Evolutionary conservation across 35 echinoderm and acorn worm species (phyloP), one percentile per base, ranked within the genome.

Genomic region (Amphiura filiformis): DNA sequence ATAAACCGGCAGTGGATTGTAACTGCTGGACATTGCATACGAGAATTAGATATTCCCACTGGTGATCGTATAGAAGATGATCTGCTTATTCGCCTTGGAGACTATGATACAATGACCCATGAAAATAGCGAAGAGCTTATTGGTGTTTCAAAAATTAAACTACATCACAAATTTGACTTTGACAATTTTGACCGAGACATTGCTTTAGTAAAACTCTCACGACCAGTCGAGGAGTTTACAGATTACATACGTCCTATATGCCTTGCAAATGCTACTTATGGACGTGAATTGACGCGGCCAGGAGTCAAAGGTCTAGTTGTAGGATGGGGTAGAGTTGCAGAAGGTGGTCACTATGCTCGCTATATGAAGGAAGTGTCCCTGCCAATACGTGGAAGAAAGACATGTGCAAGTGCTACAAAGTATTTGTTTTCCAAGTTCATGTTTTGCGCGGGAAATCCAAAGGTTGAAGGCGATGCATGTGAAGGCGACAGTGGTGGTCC

Each of bases 401-500:
- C 81, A 34, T 98, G 96, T 33, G 49, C 36, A 37, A 39, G 34
- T 9, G 89, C 96, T 22, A 94, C 96, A 12, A 23, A 3, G 0
- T 76, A 90, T 30, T 30, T 77, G 4, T 81, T 98, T 32, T 94
- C 96, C 9, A 79, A 47, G 14, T 92, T 78, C 22, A 98, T 98
- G 96, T 98, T 98, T 39, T 98, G 96, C 75, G 96, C 96, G 26
- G 96, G 96, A 9, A 94, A 94, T 39, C 31, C 83, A 23, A 37
- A 85, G 32, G 80, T 78, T 15, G 85, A 84, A 7, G 87, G 83
- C 0, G 96, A 98, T 41, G 96, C 96, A 0, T 98, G 96, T 80
- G 22, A 52, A 34, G 96, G 96, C 0, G 96, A 98, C 39, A 98
- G 96, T 78, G 96, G 96, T 76, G 96, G 96, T 14, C 96, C 93